Conservation (phyloP, 2,888 invertebrate genomes). For the Drosophila rubida region DNA sequence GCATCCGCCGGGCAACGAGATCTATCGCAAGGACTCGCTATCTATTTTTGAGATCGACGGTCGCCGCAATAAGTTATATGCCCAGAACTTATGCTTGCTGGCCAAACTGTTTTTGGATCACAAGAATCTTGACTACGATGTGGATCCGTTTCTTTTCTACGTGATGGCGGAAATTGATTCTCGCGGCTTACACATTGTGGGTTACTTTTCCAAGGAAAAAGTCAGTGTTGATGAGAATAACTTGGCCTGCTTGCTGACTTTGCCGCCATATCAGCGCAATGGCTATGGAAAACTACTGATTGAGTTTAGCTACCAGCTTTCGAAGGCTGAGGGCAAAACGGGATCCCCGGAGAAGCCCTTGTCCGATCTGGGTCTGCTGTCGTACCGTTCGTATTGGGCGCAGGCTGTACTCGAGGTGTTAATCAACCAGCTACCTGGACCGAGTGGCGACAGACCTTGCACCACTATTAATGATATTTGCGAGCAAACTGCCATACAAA, state of each 20-base stretch:
- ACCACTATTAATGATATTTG: conserved; percentile 98
- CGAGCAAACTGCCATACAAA: conserved; percentile 99
- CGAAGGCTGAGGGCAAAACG: conserved; percentile 97
- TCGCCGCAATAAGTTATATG: conserved; percentile 97
- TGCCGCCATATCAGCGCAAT: conserved; percentile 98
- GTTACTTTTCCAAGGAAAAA: conserved; percentile 99
- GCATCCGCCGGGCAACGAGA: conserved; percentile 97
- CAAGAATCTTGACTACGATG: conserved; percentile 98
- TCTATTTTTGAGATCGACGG: conserved; percentile 99
- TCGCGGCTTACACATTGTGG: conserved; percentile 98
- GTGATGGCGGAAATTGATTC: conserved; percentile 92
- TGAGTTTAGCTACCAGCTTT: conserved; percentile 99
- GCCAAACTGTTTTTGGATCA: conserved; percentile 99
- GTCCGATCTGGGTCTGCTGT: conserved; percentile 97
- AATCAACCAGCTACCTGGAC: conserved; percentile 92
- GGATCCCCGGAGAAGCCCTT: conserved; percentile 99
- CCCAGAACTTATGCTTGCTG: conserved; percentile 97
- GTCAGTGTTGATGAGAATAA: conserved; percentile 99
- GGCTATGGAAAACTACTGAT: conserved; percentile 99
- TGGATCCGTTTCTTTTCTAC: conserved; percentile 99
- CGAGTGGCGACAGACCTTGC: conserved; percentile 95
- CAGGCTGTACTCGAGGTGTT: conserved; percentile 98
- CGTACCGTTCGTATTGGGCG: conserved; percentile 99
- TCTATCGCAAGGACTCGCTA: conserved; percentile 96
- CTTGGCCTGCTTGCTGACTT: conserved; percentile 98